phyloP scores from a whole-genome alignment of 1,140 invertebrate genomes.

The Cyclina sinensis region DNA sequence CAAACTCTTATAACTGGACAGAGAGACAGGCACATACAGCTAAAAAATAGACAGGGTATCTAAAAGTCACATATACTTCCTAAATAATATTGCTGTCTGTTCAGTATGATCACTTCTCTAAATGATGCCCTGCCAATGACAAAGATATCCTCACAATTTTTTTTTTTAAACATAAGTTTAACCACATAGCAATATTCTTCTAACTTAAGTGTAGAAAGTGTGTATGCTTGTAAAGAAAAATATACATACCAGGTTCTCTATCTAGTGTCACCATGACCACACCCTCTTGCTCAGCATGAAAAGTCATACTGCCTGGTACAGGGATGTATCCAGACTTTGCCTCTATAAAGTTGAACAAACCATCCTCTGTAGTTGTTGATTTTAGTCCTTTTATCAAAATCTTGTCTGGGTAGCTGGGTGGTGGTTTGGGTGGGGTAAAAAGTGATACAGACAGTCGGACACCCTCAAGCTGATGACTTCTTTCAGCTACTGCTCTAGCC shows the following conservation, averaged over 20 bases:
- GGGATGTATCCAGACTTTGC: background rate
- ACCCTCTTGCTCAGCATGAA: conserved; percentile 19
- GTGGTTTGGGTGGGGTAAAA: background rate
- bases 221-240: no score
- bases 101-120: no score
- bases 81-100: no score
- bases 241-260: background rate
- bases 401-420: conserved; percentile 10
- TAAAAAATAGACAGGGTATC: no score
- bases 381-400: conserved; percentile 30
- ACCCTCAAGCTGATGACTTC: background rate
- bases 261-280: background rate
- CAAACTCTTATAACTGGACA: no score
- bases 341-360: background rate
- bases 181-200: no score
- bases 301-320: background rate
- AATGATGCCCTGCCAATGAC: no score
- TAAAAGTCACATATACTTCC: no score
- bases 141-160: no score
- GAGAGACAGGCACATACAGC: no score
- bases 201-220: no score
- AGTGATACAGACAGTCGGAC: background rate
- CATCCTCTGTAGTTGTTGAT: background rate
- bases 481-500: conserved; percentile 1
- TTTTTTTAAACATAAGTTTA: no score